Percentiles rank a stretch among this genome's conserved stretches.
phyloP scores from a whole-genome alignment of 1,140 invertebrate species.

The Cyphomyrmex costatus region DNA sequence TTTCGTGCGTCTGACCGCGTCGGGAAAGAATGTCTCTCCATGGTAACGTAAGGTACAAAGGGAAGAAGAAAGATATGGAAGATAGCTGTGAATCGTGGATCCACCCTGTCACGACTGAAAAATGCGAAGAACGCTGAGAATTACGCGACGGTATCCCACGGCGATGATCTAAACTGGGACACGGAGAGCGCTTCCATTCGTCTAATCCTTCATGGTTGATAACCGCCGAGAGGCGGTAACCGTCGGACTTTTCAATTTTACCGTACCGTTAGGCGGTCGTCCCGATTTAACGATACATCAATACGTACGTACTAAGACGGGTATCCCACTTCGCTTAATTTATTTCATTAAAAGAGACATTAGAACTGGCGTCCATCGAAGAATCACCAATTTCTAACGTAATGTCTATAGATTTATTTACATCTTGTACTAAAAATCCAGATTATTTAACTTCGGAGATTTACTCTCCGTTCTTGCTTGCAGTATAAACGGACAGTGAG shows the following conservation, averaged over 20 bases:
- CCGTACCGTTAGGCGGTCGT: conserved; percentile 43
- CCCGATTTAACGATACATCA: conserved; percentile 25
- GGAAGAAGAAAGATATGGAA: conserved; percentile 14
- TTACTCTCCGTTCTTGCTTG: neutral
- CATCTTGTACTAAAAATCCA: neutral
- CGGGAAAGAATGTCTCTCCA: conserved; percentile 20
- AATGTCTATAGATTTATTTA: neutral
- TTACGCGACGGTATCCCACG: neutral
- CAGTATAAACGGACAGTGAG: neutral
- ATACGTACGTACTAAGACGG: neutral
- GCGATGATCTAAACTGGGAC: conserved; percentile 27
- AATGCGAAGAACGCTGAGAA: conserved; percentile 35
- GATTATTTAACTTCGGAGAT: conserved; percentile 11
- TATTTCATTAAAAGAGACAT: neutral
- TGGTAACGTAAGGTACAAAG: neutral
- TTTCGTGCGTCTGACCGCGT: conserved; percentile 32
- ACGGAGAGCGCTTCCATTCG: neutral
- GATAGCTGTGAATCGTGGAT: neutral
- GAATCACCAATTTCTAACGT: neutral
- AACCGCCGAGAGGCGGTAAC: neutral
- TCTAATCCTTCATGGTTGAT: neutral
- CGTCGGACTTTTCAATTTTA: conserved; percentile 50
- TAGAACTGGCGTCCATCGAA: neutral
- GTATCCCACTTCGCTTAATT: neutral
- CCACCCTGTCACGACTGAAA: conserved; percentile 43